Evolutionary conservation across 2,113 vertebrate species (phyloP).

Genomic region (Ranitomeya imitator): DNA sequence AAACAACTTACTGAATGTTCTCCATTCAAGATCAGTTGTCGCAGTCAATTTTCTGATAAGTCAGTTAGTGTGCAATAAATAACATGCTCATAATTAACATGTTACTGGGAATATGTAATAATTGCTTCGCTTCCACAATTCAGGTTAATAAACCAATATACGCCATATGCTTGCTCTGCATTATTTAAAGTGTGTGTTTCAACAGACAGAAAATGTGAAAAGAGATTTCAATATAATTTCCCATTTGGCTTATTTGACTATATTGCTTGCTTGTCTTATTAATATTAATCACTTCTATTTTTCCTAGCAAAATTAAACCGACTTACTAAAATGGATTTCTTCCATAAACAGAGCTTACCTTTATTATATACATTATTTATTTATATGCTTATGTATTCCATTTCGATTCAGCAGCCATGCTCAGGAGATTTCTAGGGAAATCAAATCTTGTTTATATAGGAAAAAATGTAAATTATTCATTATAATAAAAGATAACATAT

Average conservation of each 20-base stretch:
- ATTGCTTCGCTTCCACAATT: constrained; percentile 8
- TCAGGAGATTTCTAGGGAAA: constrained; percentile 7
- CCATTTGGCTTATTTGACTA: constrained; percentile 45
- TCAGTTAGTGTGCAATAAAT: constrained; percentile 17
- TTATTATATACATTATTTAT: constrained; percentile 47
- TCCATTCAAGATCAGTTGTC: no score
- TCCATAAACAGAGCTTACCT: constrained; percentile 6
- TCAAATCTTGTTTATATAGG: constrained; percentile 22
- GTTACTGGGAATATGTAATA: constrained; percentile 24
- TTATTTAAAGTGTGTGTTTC: constrained; percentile 46
- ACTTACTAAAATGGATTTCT: constrained; percentile 47
- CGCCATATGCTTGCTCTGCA: constrained; percentile 29
- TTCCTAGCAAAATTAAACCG: constrained; percentile 26
- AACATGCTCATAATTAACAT: constrained; percentile 14
- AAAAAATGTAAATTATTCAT: constrained; percentile 14
- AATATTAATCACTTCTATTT: constrained; percentile 37
- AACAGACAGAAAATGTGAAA: constrained; percentile 36
- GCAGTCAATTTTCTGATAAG: neutral
- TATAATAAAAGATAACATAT: constrained; percentile 18
- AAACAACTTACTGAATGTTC: neutral
- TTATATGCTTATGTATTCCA: constrained; percentile 31
- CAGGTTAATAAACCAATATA: constrained; percentile 35
- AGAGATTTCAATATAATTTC: constrained; percentile 51
- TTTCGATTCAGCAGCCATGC: neutral
- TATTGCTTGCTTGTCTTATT: constrained; percentile 51